phyloP scores from a whole-genome alignment of 2,797 vertebrate genomes.

The Pseudomugil tenellus region DNA sequence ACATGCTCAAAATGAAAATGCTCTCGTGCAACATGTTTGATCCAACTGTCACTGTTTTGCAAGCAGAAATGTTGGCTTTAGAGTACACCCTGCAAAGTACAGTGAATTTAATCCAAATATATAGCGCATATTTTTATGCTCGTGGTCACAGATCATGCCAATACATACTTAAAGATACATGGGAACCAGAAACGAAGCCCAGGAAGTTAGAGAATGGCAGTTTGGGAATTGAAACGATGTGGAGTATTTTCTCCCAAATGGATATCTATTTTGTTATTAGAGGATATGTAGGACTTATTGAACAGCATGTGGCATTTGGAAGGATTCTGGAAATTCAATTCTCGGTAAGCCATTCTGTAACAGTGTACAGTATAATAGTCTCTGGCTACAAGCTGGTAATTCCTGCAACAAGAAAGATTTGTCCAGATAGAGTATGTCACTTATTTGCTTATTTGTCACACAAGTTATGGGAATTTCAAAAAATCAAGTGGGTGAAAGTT shows the following conservation, averaged over 20 bases:
- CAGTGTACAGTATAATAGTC: neutral
- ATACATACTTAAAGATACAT: slow-evolving; percentile 12
- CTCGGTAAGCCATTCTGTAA: neutral
- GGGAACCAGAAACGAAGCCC: neutral
- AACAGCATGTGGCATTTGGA: neutral
- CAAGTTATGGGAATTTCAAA: neutral
- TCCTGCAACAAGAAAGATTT: neutral
- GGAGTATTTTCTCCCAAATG: neutral
- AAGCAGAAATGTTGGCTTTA: slow-evolving; percentile 17
- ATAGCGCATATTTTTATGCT: slow-evolving; percentile 1
- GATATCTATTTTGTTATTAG: neutral
- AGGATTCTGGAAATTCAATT: neutral
- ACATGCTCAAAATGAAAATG: slow-evolving; percentile 10
- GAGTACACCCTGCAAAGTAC: neutral
- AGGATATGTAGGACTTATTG: neutral
- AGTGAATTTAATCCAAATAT: slow-evolving; percentile 5
- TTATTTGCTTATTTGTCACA: neutral
- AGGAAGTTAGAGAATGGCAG: neutral
- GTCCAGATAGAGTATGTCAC: neutral
- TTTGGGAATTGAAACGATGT: slow-evolving; percentile 1
- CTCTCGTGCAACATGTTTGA: slow-evolving; percentile 16
- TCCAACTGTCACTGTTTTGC: slow-evolving; percentile 12
- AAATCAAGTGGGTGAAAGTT: neutral
- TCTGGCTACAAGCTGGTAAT: neutral
- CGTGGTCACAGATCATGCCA: slow-evolving; percentile 3